Conservation (phyloP, 2,888 invertebrate genomes). For the Galerucella nymphaeae region DNA sequence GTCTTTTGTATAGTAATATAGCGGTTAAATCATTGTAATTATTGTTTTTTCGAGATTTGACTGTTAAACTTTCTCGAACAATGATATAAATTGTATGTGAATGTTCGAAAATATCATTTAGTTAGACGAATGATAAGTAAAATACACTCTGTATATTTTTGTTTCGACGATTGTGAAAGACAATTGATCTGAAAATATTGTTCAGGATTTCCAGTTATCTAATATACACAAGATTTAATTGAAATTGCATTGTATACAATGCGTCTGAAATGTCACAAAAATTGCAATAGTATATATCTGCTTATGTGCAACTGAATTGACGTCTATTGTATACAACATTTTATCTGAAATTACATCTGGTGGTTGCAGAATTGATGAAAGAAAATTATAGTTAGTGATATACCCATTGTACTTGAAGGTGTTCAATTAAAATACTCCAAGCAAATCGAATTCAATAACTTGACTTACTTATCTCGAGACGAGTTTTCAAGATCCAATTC, state of each 20-base stretch:
- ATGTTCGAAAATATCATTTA: too few relatives aligned
- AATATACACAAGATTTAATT: background rate
- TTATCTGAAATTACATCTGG: constrained; percentile 16
- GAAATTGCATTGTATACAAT: constrained; percentile 3
- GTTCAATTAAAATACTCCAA: constrained; percentile 13
- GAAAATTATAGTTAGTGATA: constrained; percentile 9
- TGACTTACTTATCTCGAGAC: constrained; percentile 1
- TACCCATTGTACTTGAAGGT: constrained; percentile 10
- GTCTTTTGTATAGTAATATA: background rate
- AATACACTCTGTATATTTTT: background rate
- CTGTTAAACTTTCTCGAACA: too few relatives aligned
- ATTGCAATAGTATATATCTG: constrained; percentile 4
- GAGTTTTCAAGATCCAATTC: background rate
- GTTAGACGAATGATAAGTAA: too few relatives aligned
- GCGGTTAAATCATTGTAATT: background rate
- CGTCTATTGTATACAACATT: constrained; percentile 3
- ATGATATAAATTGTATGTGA: too few relatives aligned
- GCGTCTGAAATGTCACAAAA: constrained; percentile 10
- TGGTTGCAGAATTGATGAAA: background rate
- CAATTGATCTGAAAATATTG: background rate
- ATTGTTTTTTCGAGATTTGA: background rate
- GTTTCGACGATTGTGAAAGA: background rate
- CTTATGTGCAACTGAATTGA: constrained; percentile 18
- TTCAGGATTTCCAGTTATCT: background rate
- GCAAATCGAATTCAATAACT: constrained; percentile 4